Base-by-base conservation (phyloP, 2,888 invertebrate genomes). In the Tethea ocularis region DNA sequence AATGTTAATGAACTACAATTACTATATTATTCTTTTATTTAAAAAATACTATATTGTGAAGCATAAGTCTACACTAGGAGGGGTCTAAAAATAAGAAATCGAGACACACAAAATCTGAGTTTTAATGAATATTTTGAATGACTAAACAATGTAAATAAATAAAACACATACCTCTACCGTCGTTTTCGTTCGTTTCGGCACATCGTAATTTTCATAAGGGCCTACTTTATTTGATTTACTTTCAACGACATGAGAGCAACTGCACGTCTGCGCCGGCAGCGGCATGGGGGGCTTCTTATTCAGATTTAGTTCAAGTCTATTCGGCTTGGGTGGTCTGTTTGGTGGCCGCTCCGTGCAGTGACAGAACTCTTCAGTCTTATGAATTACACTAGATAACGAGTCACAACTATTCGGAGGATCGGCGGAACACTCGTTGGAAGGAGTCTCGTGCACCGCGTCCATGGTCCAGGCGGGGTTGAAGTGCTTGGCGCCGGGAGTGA, bases 131-230 rank as follows among this genome's bases (percentile, higher is more conserved):
- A 38, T 3, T n/a, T 2, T 33, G 11, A 3, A 36, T 15, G 15
- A 38, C 2, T 33, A 33, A 33, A 13, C 2, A 8, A 11, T 33
- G 33, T 38, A n/a, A 13, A n/a, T 17, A 33, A 22, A 20, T 10
- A 29, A 5, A 56, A 53, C 26, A 89, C 85, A 91, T 89, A 94
- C 94, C 91, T 89, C 92, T 82, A 82, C 84, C 82, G 86, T 90
- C 13, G 87, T 94, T 67, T 94, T 90, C 13, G 87, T 94, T 67
- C 94, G 88, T 83, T 95, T 95, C 38, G 97, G 97, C 56, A 97
- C 93, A 78, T 97, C 97, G 76, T 97, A 97, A 80, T 97, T 97
- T 73, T 96, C 96, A 77, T 96, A 96, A 0, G 95, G 95, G 4
- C 95, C 95, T 23, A 93, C 79, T 74, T 81, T 84, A 23, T 80